Evolutionary conservation across 2,888 invertebrate species (phyloP), one percentile per base, ranked within the genome.

Genomic region (Hymenopus coronatus): DNA sequence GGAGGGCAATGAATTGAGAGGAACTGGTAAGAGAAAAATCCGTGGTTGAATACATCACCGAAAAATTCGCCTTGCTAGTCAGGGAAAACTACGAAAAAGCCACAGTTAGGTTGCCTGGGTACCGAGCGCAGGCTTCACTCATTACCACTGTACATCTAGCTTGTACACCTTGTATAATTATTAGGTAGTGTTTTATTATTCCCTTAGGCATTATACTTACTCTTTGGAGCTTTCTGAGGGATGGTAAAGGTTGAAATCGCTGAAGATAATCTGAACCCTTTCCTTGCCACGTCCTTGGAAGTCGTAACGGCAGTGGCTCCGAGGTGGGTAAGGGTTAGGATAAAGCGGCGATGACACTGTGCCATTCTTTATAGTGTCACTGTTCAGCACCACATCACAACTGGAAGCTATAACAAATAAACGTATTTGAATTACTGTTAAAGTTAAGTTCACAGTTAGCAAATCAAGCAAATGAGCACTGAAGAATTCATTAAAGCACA

Each of bases 281-380:
- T 99, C 98, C 91, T 96, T 96, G 88, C 97, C 97, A 91, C 96
- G 94, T 84, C 98, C 98, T 92, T 96, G 96, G 93, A 99, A 98
- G 92, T 98, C 97, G 93, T 97, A 98, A 92, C 97, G 96, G 93
- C 98, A 99, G 91, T 96, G 96, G 89, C 97, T 96, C 92, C 96
- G 96, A 40, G 96, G 94, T 86, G 97, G 97, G 93, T 98, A 98
- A 86, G 96, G 95, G 90, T 96, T 95, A n/a, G 97, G 97, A 93
- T 97, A 98, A 92, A 97, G 96, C 28, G 97, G 98, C 88, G 98
- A 97, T 85, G 96, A 96, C 91, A 98, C 96, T 54, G 96, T 96
- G 54, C 98, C 98, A 91, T 97, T 96, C 93, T 97, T 97, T 89
- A 95, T 95, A 88, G 95, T 95, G 92, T 97, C 97, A 92, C 98